Base-by-base conservation (phyloP, 2,113 vertebrate species). In the Cyphomyrus plagiostoma region DNA sequence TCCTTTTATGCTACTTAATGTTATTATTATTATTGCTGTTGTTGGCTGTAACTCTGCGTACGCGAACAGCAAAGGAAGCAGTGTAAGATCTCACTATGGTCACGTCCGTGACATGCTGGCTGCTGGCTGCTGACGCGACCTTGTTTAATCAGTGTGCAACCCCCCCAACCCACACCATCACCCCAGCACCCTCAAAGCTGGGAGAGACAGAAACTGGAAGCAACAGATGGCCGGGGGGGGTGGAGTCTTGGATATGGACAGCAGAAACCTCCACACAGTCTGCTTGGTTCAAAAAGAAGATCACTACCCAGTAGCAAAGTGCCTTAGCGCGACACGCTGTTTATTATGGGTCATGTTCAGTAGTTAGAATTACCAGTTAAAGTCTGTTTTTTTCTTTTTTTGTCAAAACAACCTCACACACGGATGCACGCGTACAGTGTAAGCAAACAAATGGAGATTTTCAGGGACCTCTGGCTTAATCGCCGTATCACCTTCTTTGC, bases 151-250 rank as follows among this genome's bases (percentile, higher is more conserved):
- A 84, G 39, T 23, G 42, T 48, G 9, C 39, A 84, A 80, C 45
- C 19, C 82, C 45, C 82, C 45, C 53, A 50, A 13, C 48, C 48
- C 6, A 13, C 49, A 80, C 11, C 77, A 42, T 15, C 82, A 3
- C 5, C 45, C 42, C 45, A n/a, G 30, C 82, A 19, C 45, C 82
- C 82, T 21, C 39, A 46, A 84, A 84, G 42, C 82, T 3, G 15
- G 13, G 74, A 80, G 82, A 84, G 23, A 35, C 82, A 84, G 82
- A 46, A 48, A 11, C 45, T 84, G 74, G 82, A 46, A 84, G 82
- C 82, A 84, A 84, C 82, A 84, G 82, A 84, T 84, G 82, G 82
- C 82, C 45, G 3, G 23, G 82, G 42, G 45, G 45, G 82, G 82
- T 48, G 82, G 82, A 39, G 82, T 46, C 45, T 84, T n/a, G 19